These are phyloP conservation scores for Lichenostomus cassidix DNA, from an alignment of 2,113 vertebrate genomes.

Conservation along the genomic window DNA sequence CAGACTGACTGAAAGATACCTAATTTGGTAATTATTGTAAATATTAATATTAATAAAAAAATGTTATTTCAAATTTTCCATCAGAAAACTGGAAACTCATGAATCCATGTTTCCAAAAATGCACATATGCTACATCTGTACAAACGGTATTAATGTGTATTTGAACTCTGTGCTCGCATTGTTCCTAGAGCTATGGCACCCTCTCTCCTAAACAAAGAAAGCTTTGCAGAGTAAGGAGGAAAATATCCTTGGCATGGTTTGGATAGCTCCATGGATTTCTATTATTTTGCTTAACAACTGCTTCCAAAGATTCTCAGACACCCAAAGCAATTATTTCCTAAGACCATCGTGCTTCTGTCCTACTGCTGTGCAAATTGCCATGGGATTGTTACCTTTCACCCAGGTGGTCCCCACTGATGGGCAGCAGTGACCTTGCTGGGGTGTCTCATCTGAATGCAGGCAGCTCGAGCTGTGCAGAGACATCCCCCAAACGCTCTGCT, in stretches of 20 bases:
- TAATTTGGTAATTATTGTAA: not conserved
- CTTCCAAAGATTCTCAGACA: not conserved
- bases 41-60: too few species aligned
- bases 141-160: not conserved
- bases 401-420: not conserved
- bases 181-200: not conserved
- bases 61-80: not conserved
- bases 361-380: not conserved
- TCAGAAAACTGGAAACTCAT: not conserved
- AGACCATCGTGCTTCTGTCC: not conserved
- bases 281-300: not conserved
- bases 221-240: not conserved
- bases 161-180: not conserved
- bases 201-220: not conserved
- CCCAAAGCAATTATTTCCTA: not conserved
- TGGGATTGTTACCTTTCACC: not conserved
- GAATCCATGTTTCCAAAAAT: not conserved
- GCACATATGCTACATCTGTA: not conserved
- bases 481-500: not conserved
- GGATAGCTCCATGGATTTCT: not conserved
- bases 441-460: not conserved
- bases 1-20: not conserved
- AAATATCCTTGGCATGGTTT: not conserved
- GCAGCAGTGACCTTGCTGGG: slow-evolving; percentile 15
- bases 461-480: not conserved